These are phyloP conservation scores for Otolemur crassicaudatus DNA, from an alignment of 2,797 vertebrate genomes.

Conservation along the genomic window DNA sequence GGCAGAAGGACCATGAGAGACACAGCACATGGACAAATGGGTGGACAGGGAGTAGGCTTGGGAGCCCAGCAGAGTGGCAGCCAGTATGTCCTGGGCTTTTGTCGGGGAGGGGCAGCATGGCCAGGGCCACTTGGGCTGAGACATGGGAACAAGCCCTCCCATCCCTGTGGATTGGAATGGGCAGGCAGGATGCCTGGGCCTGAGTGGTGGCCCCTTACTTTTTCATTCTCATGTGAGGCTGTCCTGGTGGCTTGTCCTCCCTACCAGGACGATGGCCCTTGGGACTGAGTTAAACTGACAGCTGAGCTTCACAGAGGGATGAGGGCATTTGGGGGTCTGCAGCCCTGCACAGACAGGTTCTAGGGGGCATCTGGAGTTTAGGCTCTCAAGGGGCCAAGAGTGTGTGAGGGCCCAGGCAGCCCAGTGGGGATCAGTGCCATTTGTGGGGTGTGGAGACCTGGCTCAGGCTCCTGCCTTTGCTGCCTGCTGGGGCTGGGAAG, in stretches of 20 bases:
- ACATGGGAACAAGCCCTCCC: no score
- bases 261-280: not conserved
- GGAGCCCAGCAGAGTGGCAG: rapidly evolving
- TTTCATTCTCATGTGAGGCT: rapidly evolving
- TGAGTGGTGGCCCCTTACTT: not conserved
- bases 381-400: not conserved
- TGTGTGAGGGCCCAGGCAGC: rapidly evolving
- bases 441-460: no score
- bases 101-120: no score
- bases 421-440: not conserved
- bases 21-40: rapidly evolving
- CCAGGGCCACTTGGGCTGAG: not conserved
- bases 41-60: rapidly evolving
- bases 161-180: no score
- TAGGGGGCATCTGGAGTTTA: not conserved
- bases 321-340: not conserved
- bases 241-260: not conserved
- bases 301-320: rapidly evolving
- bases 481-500: not conserved
- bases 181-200: not conserved
- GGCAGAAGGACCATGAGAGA: not conserved
- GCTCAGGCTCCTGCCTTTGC: rapidly evolving
- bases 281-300: not conserved
- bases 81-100: not conserved
- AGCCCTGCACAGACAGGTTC: not conserved